Conservation (phyloP, 2,888 invertebrate species). For the Drosophila anomalata region DNA sequence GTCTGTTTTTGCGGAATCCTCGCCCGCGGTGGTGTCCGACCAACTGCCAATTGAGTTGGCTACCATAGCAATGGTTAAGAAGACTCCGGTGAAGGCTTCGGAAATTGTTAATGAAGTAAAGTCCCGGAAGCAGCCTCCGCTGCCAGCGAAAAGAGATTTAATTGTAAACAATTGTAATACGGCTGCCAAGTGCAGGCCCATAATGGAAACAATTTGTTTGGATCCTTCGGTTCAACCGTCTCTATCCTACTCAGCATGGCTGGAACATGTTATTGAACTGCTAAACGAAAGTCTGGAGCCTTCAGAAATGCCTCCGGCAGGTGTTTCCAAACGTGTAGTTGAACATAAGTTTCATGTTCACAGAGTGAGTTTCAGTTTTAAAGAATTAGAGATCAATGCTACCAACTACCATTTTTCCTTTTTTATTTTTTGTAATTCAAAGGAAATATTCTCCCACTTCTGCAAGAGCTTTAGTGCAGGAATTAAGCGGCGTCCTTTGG, state of each 20-base stretch:
- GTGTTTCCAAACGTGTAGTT: slow-evolving; percentile 78
- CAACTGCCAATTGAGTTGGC: slow-evolving; percentile 69
- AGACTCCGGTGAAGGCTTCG: slow-evolving; percentile 61
- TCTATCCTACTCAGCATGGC: slow-evolving; percentile 87
- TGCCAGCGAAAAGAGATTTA: slow-evolving; percentile 71
- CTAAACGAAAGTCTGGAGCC: slow-evolving; percentile 89
- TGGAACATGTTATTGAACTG: slow-evolving; percentile 90
- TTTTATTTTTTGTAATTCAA: slow-evolving; percentile 41
- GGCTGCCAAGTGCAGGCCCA: background rate
- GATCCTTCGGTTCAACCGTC: slow-evolving; percentile 60
- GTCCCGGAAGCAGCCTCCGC: slow-evolving; percentile 63
- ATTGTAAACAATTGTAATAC: slow-evolving; percentile 63
- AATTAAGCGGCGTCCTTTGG: slow-evolving; percentile 87
- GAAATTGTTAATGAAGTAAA: slow-evolving; percentile 67
- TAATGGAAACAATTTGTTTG: slow-evolving; percentile 21
- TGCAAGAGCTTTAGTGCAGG: slow-evolving; percentile 88
- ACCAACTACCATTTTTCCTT: no score
- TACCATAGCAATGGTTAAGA: slow-evolving; percentile 72
- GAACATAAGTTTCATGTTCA: slow-evolving; percentile 89
- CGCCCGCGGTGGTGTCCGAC: slow-evolving; percentile 37
- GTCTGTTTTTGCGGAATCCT: slow-evolving; percentile 43
- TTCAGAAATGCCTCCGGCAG: background rate
- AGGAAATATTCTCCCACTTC: slow-evolving; percentile 89
- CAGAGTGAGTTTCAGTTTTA: slow-evolving; percentile 83
- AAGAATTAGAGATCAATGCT: no score